phyloP scores from a whole-genome alignment of 2,888 invertebrate species.

The Tetrapedia diversipes region DNA sequence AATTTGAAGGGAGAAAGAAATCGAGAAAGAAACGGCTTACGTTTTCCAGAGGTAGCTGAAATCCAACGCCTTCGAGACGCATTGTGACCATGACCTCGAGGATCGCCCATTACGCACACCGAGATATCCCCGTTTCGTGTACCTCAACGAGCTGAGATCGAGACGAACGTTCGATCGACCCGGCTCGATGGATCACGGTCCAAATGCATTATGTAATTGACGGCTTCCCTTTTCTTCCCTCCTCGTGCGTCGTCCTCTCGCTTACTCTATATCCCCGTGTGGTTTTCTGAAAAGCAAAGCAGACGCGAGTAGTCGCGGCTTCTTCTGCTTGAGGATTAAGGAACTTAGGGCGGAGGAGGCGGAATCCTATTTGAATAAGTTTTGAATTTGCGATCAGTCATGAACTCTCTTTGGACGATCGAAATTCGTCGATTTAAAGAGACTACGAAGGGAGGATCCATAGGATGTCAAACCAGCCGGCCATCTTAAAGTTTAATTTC shows the following conservation, averaged over 20 bases:
- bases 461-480: background rate
- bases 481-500: background rate
- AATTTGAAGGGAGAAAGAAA: no score
- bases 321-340: constrained; percentile 58
- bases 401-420: constrained; percentile 19
- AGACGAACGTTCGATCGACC: constrained; percentile 22
- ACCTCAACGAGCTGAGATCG: constrained; percentile 9
- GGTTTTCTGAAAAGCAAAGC: constrained; percentile 63
- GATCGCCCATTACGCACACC: constrained; percentile 44
- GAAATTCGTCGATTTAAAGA: constrained; percentile 45
- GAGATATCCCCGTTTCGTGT: constrained; percentile 24
- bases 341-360: constrained; percentile 48
- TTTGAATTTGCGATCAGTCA: constrained; percentile 64
- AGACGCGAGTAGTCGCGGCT: constrained; percentile 60
- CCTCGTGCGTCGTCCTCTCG: constrained; percentile 8
- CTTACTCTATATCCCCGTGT: background rate
- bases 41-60: constrained; percentile 20
- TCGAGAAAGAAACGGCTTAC: no score
- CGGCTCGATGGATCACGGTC: constrained; percentile 45
- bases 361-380: constrained; percentile 72
- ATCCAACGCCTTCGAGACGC: constrained; percentile 50
- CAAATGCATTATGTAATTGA: constrained; percentile 72
- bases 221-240: constrained; percentile 36
- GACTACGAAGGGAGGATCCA: background rate
- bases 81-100: constrained; percentile 72